Conservation (phyloP, 1,140 invertebrate genomes). For the Apis cerana region DNA sequence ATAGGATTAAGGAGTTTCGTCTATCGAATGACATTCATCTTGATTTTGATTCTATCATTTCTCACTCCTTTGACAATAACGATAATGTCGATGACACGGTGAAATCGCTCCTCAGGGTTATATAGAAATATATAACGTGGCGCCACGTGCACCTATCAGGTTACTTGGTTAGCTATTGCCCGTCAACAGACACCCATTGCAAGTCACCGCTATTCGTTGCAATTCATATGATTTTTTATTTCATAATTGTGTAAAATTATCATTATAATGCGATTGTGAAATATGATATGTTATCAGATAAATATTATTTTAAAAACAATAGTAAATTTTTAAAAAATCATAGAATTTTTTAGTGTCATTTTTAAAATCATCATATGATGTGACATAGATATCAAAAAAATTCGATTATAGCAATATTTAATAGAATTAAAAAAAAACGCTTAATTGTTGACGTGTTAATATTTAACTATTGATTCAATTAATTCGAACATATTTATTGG, state of each 20-base stretch:
- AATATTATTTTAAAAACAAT: neutral
- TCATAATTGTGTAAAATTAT: neutral
- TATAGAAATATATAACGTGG: constrained; percentile 69
- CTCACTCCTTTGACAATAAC: constrained; percentile 16
- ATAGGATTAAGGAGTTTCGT: neutral
- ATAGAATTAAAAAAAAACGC: no score
- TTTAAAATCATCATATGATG: no score
- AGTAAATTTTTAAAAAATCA: neutral
- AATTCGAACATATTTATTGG: no score
- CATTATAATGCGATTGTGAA: neutral
- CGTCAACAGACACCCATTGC: constrained; percentile 68
- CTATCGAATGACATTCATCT: neutral
- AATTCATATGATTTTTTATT: neutral
- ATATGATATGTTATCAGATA: neutral
- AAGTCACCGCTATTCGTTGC: constrained; percentile 40
- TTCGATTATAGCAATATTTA: no score
- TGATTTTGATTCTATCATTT: constrained; percentile 12
- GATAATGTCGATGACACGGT: constrained; percentile 29
- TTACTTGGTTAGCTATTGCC: constrained; percentile 68
- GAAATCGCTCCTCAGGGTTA: constrained; percentile 37
- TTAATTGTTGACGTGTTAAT: no score
- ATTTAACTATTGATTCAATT: no score
- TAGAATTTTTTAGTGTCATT: neutral
- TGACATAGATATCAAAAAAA: no score
- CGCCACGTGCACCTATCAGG: constrained; percentile 74